These are phyloP conservation scores for Drosophila melanica DNA, from an alignment of 1,140 invertebrate species.

Conservation along the genomic window DNA sequence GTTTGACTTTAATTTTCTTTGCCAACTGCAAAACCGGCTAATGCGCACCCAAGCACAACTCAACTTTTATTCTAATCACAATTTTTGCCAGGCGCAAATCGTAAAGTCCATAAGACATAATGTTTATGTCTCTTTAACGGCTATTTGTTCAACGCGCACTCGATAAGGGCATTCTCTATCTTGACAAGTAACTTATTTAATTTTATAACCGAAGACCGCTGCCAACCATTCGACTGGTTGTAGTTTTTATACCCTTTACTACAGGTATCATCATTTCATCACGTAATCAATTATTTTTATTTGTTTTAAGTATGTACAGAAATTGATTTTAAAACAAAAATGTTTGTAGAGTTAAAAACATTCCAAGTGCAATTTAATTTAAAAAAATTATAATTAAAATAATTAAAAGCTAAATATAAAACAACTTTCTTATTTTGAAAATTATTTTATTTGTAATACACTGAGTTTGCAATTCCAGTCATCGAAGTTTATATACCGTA, in stretches of 20 bases:
- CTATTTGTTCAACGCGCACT: constrained; percentile 46
- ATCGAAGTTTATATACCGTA: too few relatives aligned
- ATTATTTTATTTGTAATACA: too few relatives aligned
- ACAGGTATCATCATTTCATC: too few relatives aligned
- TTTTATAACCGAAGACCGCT: not conserved
- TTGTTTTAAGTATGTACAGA: too few relatives aligned
- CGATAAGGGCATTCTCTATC: constrained; percentile 64
- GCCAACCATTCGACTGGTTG: not conserved
- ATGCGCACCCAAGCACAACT: constrained; percentile 5
- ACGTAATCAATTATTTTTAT: too few relatives aligned
- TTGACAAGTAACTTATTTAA: constrained; percentile 56
- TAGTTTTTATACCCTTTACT: not conserved
- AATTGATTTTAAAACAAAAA: too few relatives aligned
- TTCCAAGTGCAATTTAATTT: too few relatives aligned
- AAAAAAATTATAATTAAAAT: too few relatives aligned
- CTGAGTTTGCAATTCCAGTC: too few relatives aligned
- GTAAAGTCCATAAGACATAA: constrained; percentile 55
- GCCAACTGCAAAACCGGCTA: not conserved
- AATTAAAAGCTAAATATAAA: too few relatives aligned
- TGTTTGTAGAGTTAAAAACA: too few relatives aligned
- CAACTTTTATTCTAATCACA: constrained; percentile 31
- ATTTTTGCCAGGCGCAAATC: constrained; percentile 21
- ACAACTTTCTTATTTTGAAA: too few relatives aligned
- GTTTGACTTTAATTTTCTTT: constrained; percentile 15
- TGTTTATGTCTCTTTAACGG: constrained; percentile 72